These are phyloP conservation scores for Dromius quadrimaculatus DNA, from an alignment of 2,888 invertebrate genomes.

Conservation along the genomic window DNA sequence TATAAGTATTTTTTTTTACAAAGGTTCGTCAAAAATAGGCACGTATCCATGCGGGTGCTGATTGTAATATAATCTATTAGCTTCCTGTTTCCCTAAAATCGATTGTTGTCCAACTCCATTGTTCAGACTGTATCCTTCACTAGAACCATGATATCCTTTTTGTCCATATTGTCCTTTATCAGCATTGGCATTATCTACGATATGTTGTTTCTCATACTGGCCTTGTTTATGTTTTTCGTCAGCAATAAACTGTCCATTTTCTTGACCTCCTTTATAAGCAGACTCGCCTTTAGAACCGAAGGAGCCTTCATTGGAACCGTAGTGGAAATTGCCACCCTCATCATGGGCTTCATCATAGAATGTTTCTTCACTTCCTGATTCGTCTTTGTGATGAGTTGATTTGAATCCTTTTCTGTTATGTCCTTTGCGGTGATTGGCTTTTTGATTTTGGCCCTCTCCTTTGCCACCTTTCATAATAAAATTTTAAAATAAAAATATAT, in stretches of 20 bases:
- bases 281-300: conserved; percentile 72
- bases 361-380: conserved; percentile 74
- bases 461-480: conserved; percentile 64
- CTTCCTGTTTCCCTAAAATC: conserved; percentile 73
- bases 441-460: conserved; percentile 70
- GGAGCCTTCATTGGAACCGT: conserved; percentile 70
- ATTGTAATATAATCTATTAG: conserved; percentile 71
- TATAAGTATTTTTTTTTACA: conserved; percentile 5
- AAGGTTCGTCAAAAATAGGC: conserved; percentile 66
- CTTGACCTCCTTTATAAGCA: conserved; percentile 73
- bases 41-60: conserved; percentile 67
- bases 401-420: conserved; percentile 77
- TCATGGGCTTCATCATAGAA: conserved; percentile 77
- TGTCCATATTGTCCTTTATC: conserved; percentile 74
- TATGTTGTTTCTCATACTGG: conserved; percentile 70
- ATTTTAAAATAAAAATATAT: background rate
- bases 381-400: conserved; percentile 75
- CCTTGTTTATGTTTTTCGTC: conserved; percentile 73
- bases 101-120: conserved; percentile 74
- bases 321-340: conserved; percentile 72
- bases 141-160: conserved; percentile 72
- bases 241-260: conserved; percentile 71
- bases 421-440: conserved; percentile 74
- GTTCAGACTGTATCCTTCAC: conserved; percentile 71
- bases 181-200: conserved; percentile 71